Evolutionary conservation across 92 coral and sea anemone genomes (phyloP), one percentile per base, ranked within the genome.

Genomic region (Porites divaricata): DNA sequence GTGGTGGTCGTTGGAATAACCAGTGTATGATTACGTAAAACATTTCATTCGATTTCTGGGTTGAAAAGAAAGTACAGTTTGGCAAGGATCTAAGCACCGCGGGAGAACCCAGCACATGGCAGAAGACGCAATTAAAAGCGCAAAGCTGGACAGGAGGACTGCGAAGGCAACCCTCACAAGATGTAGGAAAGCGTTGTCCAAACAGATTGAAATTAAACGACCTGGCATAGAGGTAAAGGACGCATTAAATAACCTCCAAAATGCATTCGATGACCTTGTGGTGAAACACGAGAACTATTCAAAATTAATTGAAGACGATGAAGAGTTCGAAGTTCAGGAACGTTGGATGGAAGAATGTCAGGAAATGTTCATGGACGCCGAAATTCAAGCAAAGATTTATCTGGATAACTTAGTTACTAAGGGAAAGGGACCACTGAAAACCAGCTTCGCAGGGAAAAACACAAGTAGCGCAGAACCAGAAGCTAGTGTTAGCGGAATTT

Each of bases 261-360:
- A n/a, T 56, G 65, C 79, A 14, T 90, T 75, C 63, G 79, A 77
- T 25, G 82, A 70, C 45, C 63, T 90, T 41, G 91, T 66, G 26
- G 59, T 17, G 45, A 79, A 68, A 63, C 93, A 86, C 49, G 93
- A 90, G 53, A 58, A 58, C 41, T 86, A 66, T 67, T 49, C 69
- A 23, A 85, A 67, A 84, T 63, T 78, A 8, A 68, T 85, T 14
- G 92, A 85, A 63, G 92, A 89, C 63, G 88, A 84, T n/a, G 93
- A 75, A 69, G 90, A 65, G 51, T 90, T 74, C 52, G 90, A 86
- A 22, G 35, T 10, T 6, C 77, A 89, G 75, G 92, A 89, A 53
- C 9, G 53, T 25, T 89, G 93, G 92, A 51, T 79, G 65, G 83
- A 73, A 70, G 79, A 80, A 35, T 81, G 90, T 53, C 90, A 87